Base-by-base conservation (phyloP, 2,797 vertebrate species). In the Acanthis flammea region DNA sequence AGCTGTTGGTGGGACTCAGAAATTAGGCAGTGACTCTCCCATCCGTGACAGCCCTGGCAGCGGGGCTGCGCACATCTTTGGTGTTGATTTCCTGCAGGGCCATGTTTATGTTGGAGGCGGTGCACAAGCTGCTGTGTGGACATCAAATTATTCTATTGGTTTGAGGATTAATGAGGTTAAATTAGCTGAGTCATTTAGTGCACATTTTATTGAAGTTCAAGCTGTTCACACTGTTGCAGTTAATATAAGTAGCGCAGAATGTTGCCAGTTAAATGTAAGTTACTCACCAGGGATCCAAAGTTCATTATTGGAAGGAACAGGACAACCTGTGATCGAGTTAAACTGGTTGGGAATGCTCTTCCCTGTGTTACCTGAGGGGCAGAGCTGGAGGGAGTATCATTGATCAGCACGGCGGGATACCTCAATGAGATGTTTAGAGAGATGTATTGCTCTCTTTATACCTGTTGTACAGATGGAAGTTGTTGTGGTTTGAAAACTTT, bases 161-260 rank as follows among this genome's bases (percentile, higher is more conserved):
- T 81, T 94, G 95, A 97, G 96, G 95, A 97, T 97, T 98, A 97
- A 98, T 97, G 97, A 97, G 96, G 95, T 96, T 97, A 95, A 97
- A 98, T 97, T 97, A 98, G 95, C 97, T 96, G 92, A 96, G 96
- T 97, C 96, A 68, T 96, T 98, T 97, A 92, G 74, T 92, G 97
- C 60, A 65, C 96, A 88, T 96, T 97, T 98, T 97, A 97, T 96
- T 63, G 97, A 97, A 92, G 94, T 96, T 98, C 98, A 97, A 97
- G 97, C 97, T 98, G 97, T 97, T 98, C 88, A 71, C 87, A 28
- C 87, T 84, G 91, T 91, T 96, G 95, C 88, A 81, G 92, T 97
- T 97, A 97, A 97, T 97, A 89, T 37, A 86, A 97, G 94, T 84
- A 91, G 85, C 97, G 92, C 96, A 96, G 97, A 97, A 95, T 97